Percentiles rank a stretch among this genome's conserved stretches.
phyloP scores from a whole-genome alignment of 1,140 invertebrate genomes.

The Homalodisca vitripennis region DNA sequence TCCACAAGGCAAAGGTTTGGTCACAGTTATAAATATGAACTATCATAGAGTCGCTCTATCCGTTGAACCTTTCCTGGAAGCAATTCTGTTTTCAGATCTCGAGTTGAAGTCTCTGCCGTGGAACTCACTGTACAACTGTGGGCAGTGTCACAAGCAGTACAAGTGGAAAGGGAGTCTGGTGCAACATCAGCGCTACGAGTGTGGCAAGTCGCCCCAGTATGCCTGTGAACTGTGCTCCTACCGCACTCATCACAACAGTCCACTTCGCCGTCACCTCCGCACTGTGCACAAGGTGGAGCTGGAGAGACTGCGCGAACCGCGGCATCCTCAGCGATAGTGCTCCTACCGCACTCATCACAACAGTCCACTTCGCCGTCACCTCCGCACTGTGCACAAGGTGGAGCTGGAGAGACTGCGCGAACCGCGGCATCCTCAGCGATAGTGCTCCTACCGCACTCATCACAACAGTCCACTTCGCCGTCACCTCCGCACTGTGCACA shows the following conservation, averaged over 20 bases:
- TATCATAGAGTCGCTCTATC: no score
- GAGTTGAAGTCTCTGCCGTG: no score
- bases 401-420: background rate
- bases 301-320: background rate
- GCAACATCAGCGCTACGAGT: slow-evolving; percentile 56
- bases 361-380: slow-evolving; percentile 19
- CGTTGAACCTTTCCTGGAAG: no score
- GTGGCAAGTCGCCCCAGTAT: slow-evolving; percentile 45
- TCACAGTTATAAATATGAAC: no score
- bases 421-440: background rate
- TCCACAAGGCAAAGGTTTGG: no score
- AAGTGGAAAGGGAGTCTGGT: slow-evolving; percentile 49
- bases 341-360: slow-evolving; percentile 31
- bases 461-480: slow-evolving; percentile 21
- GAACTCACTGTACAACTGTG: background rate
- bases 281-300: slow-evolving; percentile 18
- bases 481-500: slow-evolving; percentile 23
- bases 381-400: slow-evolving; percentile 20
- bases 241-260: slow-evolving; percentile 30
- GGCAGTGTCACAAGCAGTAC: slow-evolving; percentile 38
- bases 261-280: slow-evolving; percentile 11
- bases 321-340: slow-evolving; percentile 1
- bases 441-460: slow-evolving; percentile 32
- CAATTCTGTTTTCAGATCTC: no score
- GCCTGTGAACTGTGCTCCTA: slow-evolving; percentile 48